A percentile compares a stretch with the other conserved stretches of the same genome.
Conservation (phyloP, 2,797 vertebrate species). For the Lacerta bilineata region DNA sequence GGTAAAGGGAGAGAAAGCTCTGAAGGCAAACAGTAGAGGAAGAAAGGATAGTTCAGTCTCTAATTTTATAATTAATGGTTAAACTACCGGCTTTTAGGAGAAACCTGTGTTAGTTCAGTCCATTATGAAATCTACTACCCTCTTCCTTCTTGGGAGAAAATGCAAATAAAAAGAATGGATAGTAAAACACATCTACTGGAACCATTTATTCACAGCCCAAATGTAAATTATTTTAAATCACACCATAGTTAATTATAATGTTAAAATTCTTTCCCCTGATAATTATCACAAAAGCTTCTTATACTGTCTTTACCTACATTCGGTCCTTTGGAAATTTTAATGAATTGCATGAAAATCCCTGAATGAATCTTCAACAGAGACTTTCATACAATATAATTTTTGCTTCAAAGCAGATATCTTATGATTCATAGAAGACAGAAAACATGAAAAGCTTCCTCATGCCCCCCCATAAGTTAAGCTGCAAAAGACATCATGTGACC, state of each 20-base stretch:
- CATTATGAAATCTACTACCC: background rate
- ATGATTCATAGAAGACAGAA: constrained; percentile 10
- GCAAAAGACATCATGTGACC: constrained; percentile 44
- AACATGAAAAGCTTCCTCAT: background rate
- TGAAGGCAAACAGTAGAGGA: too few species aligned
- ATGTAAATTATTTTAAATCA: background rate
- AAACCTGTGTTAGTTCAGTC: too few species aligned
- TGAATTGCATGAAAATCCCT: constrained; percentile 21
- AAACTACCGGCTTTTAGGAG: too few species aligned
- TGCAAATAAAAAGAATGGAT: background rate
- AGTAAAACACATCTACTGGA: background rate
- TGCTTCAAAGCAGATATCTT: background rate
- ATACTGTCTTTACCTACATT: background rate
- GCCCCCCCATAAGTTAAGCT: constrained; percentile 7
- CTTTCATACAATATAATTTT: constrained; percentile 4
- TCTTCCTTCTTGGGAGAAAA: background rate
- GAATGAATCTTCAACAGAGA: constrained; percentile 10
- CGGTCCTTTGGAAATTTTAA: constrained; percentile 15
- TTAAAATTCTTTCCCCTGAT: background rate
- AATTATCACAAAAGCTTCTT: background rate
- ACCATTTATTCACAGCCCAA: background rate
- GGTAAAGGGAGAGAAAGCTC: too few species aligned
- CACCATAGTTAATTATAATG: background rate
- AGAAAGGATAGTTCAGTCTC: too few species aligned
- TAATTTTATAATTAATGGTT: too few species aligned